Evolutionary conservation across 1,140 invertebrate species (phyloP), one percentile per base, ranked within the genome.

Genomic region (Leptopilina boulardi): DNA sequence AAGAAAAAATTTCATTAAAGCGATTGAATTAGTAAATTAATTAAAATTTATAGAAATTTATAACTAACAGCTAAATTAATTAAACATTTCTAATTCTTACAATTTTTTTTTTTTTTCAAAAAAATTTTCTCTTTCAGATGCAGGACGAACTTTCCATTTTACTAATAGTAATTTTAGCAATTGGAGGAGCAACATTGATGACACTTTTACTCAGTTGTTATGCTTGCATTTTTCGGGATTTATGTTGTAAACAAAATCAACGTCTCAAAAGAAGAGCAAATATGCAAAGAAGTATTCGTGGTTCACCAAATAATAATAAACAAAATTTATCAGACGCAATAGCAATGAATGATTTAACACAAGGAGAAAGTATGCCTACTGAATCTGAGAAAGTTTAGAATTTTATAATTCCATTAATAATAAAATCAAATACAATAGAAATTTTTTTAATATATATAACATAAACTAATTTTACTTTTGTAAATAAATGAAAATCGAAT

Each of bases 291-390:
- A 15, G 26, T 23, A 72, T 26, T 66, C 59, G 21, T 19, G n/a
- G 21, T 0, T 59, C 54, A 42, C n/a, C 34, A 30, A 59, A 21
- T 30, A 73, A 34, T 56, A 47, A 56, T 70, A 41, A 54, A 70
- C 21, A 75, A 34, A 70, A 19, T 70, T 59, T 42, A 66, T 66
- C 76, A 30, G 85, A 88, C 13, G 44, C 44, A 9, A 87, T 87
- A 73, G 82, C 82, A 8, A 73, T 89, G 8, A 87, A 84, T 13
- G 87, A 89, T n/a, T 83, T 88, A n/a, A 85, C 83, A 8, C 87
- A 87, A 75, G 82, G 76, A 13, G 86, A 88, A 42, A 89, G 87
- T 75, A 87, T 89, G 87, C 83, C 85, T 2, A 88, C 87, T 0
- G 86, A 89, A 78, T 87, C 87, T 4, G 87, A 89, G 71, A 88